Base-by-base conservation (phyloP, 1,140 invertebrate genomes). In the Teleogryllus occipitalis region DNA sequence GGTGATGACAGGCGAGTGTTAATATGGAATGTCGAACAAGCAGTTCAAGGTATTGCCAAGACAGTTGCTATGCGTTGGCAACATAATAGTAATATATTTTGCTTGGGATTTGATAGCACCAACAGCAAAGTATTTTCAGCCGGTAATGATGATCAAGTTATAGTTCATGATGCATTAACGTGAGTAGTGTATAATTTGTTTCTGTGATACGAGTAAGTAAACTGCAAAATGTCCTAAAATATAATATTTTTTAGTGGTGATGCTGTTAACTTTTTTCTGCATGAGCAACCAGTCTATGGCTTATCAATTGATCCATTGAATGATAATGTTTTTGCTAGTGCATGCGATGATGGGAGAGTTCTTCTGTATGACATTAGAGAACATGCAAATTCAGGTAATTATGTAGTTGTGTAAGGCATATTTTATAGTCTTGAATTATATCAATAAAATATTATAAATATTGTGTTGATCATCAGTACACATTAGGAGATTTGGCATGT, bases 61-160 rank as follows among this genome's bases (percentile, higher is more conserved):
- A 94, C 94, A 0, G 86, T 87, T 18, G 85, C 87, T 0, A 96
- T 98, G 95, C 90, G 92, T 84, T 92, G 91, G 15, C 90, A 94
- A 82, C 97, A 98, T 85, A 90, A 91, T 80, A 97, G 96, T 83
- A 98, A 98, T 86, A 97, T 98, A 81, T 98, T 98, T 86, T 96
- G 95, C 84, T 88, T 98, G 12, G 94, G 92, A 47, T 96, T 97
- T 83, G 94, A 96, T 82, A 91, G 88, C 81, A 88, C 89, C 73
- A 95, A 95, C 84, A 89, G 90, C 46, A 93, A 92, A 85, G 91
- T 98, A 82, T 96, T 96, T 85, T 98, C 97, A 49, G 97, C 95
- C 80, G 96, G 96, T 77, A 98, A 98, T 88, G 97, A 98, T 89
- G 95, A 97, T 85, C 92, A 96, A 88, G 95, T 97, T 74, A 93